A percentile compares a stretch with the other conserved stretches of the same genome.
phyloP scores from a whole-genome alignment of 2,888 invertebrate genomes.

The Sabatieria punctata region DNA sequence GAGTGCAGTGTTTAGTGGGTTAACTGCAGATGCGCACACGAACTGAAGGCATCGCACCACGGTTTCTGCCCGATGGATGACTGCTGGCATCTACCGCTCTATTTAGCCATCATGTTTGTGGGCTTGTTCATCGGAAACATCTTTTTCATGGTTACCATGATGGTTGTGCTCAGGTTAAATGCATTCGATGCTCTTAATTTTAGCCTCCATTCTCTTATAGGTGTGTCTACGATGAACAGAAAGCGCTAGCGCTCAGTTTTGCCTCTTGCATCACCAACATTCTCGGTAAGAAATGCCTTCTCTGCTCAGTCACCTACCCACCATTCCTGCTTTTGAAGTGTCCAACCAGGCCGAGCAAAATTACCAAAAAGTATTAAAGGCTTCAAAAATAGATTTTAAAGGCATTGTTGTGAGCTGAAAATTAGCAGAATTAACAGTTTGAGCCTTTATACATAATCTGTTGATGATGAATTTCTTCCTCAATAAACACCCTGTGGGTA shows the following conservation, averaged over 20 bases:
- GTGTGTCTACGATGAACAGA: slow-evolving; percentile 19
- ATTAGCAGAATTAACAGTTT: too few species aligned
- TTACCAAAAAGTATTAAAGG: not conserved
- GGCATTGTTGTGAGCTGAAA: too few species aligned
- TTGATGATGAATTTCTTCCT: too few species aligned
- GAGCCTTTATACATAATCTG: too few species aligned
- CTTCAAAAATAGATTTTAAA: too few species aligned
- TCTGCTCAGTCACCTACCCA: too few species aligned
- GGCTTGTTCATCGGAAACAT: slow-evolving; percentile 23
- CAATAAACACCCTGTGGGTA: too few species aligned
- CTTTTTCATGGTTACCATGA: slow-evolving; percentile 24
- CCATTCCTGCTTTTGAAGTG: too few species aligned
- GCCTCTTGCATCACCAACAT: slow-evolving; percentile 20
- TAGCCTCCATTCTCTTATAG: slow-evolving; percentile 10
- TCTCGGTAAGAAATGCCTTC: slow-evolving; percentile 14
- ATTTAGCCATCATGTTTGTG: slow-evolving; percentile 18
- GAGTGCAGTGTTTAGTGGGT: slow-evolving; percentile 13
- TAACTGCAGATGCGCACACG: slow-evolving; percentile 14
- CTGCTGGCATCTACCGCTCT: slow-evolving; percentile 8
- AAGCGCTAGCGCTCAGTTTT: slow-evolving; percentile 19
- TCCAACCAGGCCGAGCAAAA: not conserved
- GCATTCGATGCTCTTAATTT: not conserved
- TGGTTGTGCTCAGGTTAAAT: slow-evolving; percentile 18
- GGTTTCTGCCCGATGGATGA: not conserved
- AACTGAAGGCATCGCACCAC: not conserved